Percentiles rank a stretch among this genome's conserved stretches.
These are phyloP conservation scores for Physeter macrocephalus DNA, from an alignment of 2,113 vertebrate genomes.

Conservation along the genomic window DNA sequence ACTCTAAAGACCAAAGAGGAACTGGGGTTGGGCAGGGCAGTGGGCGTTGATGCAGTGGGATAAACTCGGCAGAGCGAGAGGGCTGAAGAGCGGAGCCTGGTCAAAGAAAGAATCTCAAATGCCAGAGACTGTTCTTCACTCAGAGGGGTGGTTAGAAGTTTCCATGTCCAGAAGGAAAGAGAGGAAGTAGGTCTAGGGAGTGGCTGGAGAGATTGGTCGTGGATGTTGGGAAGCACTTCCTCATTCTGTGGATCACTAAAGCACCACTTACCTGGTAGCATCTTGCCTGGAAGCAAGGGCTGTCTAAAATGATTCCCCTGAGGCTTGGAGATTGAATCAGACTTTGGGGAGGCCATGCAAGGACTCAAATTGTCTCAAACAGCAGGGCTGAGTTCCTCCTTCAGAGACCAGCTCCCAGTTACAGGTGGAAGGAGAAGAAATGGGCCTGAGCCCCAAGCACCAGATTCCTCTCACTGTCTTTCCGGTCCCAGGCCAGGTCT, in stretches of 20 bases:
- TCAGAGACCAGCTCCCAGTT: not conserved
- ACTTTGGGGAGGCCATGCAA: not conserved
- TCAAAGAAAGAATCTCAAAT: not conserved
- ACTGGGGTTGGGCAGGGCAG: not conserved
- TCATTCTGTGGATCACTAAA: not conserved
- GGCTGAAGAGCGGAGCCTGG: not conserved
- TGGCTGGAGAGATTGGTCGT: not conserved
- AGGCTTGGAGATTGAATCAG: not conserved
- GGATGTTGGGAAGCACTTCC: not conserved
- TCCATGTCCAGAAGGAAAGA: not conserved
- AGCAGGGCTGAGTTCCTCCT: not conserved
- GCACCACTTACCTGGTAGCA: not conserved
- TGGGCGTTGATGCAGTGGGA: not conserved
- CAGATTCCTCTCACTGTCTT: not conserved
- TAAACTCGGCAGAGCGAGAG: not conserved
- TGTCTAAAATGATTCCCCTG: not conserved
- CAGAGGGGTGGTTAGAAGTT: not conserved
- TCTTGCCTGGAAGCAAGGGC: not conserved
- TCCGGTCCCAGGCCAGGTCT: not conserved
- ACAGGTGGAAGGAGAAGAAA: not conserved
- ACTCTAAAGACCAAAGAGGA: not conserved
- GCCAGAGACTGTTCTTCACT: not conserved
- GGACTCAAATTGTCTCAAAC: not conserved
- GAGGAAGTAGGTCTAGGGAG: not conserved
- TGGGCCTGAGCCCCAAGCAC: not conserved